Conservation (phyloP, 2,113 vertebrate genomes). For the Seriola aureovittata region DNA sequence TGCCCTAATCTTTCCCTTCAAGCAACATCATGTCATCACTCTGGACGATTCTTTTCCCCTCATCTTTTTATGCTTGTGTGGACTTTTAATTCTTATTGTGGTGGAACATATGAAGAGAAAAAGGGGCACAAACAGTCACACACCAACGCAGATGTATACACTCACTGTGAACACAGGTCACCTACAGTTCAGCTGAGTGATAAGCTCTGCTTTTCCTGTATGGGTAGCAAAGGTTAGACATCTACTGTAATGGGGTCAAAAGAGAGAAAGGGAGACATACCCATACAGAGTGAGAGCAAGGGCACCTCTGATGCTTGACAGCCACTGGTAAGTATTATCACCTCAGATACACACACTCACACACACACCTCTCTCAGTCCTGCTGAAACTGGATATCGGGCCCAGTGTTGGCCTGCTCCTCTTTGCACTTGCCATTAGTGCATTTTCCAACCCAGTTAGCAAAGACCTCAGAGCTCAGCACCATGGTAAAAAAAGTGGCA, state of each 20-base stretch:
- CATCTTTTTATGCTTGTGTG: not conserved
- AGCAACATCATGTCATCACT: not conserved
- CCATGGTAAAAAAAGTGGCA: slow-evolving; percentile 47
- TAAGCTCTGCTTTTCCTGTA: slow-evolving; percentile 1
- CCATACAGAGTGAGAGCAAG: slow-evolving; percentile 14
- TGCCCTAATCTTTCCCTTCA: not conserved
- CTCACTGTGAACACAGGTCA: not conserved
- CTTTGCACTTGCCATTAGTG: slow-evolving; percentile 58
- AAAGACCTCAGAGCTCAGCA: slow-evolving; percentile 61
- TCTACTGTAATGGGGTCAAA: slow-evolving; percentile 31
- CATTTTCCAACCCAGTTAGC: slow-evolving; percentile 70
- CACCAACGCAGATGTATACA: not conserved
- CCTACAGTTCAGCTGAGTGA: slow-evolving; percentile 12
- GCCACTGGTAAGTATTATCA: not conserved
- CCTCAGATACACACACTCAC: not conserved
- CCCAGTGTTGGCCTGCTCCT: slow-evolving; percentile 38
- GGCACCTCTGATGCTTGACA: slow-evolving; percentile 23
- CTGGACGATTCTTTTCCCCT: not conserved
- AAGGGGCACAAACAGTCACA: not conserved
- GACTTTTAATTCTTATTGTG: no score
- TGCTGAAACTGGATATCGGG: slow-evolving; percentile 20
- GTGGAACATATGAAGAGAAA: not conserved
- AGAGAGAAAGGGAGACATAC: slow-evolving; percentile 4
- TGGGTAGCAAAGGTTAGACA: slow-evolving; percentile 21
- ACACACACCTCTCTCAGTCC: not conserved